These are phyloP conservation scores for Caenorhabditis zanzibari DNA, from an alignment of 2,888 invertebrate genomes.

Conservation along the genomic window DNA sequence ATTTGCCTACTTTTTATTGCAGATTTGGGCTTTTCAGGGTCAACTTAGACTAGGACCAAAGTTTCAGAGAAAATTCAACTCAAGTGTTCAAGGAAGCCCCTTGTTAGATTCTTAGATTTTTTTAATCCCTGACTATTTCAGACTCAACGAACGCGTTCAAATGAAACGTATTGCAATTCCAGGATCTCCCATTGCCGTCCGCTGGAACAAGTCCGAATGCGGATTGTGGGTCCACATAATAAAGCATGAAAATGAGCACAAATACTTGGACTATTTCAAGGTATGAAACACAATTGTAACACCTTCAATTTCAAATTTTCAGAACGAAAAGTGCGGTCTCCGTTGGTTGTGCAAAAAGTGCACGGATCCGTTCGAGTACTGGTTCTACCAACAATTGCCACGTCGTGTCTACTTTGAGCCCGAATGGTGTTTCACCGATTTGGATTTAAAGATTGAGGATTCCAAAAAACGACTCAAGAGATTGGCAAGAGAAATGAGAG, in stretches of 20 bases:
- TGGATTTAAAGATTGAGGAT: no score
- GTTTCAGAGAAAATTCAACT: no score
- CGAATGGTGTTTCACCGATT: neutral
- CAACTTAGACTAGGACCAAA: no score
- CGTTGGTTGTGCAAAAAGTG: neutral
- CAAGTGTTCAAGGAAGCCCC: no score
- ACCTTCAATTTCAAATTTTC: neutral
- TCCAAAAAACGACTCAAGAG: no score
- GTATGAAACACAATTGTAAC: neutral
- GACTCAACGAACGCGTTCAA: neutral
- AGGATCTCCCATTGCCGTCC: neutral
- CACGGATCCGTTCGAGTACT: neutral
- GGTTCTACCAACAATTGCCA: neutral
- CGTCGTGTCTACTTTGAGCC: neutral
- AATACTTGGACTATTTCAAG: neutral
- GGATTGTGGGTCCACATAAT: neutral
- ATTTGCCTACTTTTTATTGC: no score
- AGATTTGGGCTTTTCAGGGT: no score
- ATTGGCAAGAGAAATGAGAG: neutral
- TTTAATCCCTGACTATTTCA: no score
- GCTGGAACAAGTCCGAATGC: neutral
- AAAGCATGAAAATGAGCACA: neutral
- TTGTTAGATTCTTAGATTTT: no score
- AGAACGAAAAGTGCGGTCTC: conserved; percentile 4
- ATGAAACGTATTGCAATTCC: neutral